phyloP scores from a whole-genome alignment of 2,888 invertebrate genomes.

The Leptopterna dolabrata region DNA sequence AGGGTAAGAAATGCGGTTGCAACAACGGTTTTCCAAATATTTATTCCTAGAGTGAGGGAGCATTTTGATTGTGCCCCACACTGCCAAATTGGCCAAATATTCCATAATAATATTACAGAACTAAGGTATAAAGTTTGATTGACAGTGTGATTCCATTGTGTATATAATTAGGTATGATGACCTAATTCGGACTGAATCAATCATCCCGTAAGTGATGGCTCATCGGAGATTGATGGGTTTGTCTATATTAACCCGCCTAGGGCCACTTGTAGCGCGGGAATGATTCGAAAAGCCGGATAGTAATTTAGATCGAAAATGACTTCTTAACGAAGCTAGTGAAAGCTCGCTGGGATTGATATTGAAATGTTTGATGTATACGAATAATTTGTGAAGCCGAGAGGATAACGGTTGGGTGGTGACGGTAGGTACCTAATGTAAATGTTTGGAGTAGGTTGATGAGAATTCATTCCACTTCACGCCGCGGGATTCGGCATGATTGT shows the following conservation, averaged over 20 bases:
- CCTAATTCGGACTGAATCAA: background rate
- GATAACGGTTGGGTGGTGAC: background rate
- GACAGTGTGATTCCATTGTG: background rate
- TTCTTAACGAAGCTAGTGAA: background rate
- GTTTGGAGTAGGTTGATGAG: background rate
- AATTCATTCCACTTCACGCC: background rate
- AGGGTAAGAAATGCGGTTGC: too few species aligned
- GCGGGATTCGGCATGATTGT: background rate
- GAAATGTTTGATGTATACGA: background rate
- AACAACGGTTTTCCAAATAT: too few species aligned
- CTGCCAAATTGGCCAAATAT: too few species aligned
- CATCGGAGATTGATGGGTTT: background rate
- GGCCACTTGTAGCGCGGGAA: background rate
- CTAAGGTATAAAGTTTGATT: background rate
- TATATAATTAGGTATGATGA: background rate
- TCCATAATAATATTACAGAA: background rate
- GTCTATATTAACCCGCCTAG: background rate
- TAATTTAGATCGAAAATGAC: background rate
- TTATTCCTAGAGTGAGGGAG: too few species aligned
- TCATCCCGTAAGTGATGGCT: background rate
- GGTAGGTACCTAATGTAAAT: background rate
- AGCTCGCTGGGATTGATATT: background rate
- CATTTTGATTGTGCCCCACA: too few species aligned
- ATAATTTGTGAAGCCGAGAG: background rate
- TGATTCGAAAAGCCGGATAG: background rate